Conservation (phyloP, 2,113 vertebrate genomes). For the Mus musculus region DNA sequence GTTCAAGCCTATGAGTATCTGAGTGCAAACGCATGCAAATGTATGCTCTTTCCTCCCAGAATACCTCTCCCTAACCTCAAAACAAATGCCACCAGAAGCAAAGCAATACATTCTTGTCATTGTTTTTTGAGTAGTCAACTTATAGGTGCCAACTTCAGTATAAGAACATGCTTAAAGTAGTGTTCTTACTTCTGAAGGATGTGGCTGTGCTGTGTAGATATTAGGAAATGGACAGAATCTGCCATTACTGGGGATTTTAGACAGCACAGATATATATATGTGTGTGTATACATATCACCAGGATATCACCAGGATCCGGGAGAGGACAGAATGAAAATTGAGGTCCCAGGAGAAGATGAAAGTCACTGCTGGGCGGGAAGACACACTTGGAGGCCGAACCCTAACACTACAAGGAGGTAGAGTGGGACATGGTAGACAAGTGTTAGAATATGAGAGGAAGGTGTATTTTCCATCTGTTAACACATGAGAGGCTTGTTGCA, state of each 20-base stretch:
- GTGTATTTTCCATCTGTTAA: neutral
- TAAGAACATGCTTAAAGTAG: neutral
- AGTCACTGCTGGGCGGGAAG: neutral
- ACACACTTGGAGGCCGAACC: neutral
- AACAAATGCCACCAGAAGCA: slow-evolving; percentile 25
- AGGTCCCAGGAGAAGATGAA: neutral
- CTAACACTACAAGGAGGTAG: neutral
- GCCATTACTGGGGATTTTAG: neutral
- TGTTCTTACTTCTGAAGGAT: neutral
- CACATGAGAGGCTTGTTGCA: neutral
- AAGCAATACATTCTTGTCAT: neutral
- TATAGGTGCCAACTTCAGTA: neutral
- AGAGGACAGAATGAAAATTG: neutral
- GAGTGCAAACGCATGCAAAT: neutral
- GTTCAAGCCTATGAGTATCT: neutral
- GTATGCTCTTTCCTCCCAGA: neutral
- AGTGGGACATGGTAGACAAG: neutral
- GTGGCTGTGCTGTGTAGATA: neutral
- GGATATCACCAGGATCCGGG: neutral
- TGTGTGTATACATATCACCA: neutral
- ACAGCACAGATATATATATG: neutral
- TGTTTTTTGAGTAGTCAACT: neutral
- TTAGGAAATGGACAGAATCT: slow-evolving; percentile 8
- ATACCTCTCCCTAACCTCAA: neutral
- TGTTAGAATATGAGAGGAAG: neutral